phyloP scores from a whole-genome alignment of 1,140 invertebrate species.

The Leptopilina boulardi region DNA sequence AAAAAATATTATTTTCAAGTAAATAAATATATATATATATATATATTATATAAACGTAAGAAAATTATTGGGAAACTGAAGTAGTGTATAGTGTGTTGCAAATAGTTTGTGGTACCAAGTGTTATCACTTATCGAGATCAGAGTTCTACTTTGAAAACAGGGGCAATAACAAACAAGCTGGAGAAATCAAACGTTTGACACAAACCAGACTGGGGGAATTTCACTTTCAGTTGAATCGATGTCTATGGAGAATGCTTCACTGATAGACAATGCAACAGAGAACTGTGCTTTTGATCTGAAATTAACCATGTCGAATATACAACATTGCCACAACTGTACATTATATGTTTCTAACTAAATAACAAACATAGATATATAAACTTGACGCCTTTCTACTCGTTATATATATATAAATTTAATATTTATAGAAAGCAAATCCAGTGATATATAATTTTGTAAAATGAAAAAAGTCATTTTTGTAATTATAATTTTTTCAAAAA shows the following conservation, averaged over 20 bases:
- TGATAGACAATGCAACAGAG: constrained; percentile 13
- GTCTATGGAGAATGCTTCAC: constrained; percentile 12
- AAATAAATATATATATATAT: background rate
- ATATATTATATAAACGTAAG: background rate
- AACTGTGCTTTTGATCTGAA: constrained; percentile 16
- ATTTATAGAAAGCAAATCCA: background rate
- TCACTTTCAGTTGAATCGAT: constrained; percentile 26
- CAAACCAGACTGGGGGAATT: constrained; percentile 29
- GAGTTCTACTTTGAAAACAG: constrained; percentile 28
- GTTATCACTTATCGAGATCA: constrained; percentile 24
- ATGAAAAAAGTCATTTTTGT: too few species aligned
- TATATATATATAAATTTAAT: background rate
- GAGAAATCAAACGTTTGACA: constrained; percentile 31
- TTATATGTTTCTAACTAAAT: background rate
- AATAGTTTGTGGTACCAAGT: constrained; percentile 27
- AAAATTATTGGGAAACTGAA: constrained; percentile 18
- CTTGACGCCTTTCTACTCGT: background rate
- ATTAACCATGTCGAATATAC: constrained; percentile 17
- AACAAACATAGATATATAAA: constrained; percentile 7
- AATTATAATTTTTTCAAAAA: too few species aligned
- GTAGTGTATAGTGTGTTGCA: background rate
- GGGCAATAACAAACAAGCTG: constrained; percentile 29
- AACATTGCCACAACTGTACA: constrained; percentile 6
- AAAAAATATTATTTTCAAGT: background rate
- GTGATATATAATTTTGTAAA: too few species aligned